Conservation (phyloP, 1,140 invertebrate species). For the Battus philenor region DNA sequence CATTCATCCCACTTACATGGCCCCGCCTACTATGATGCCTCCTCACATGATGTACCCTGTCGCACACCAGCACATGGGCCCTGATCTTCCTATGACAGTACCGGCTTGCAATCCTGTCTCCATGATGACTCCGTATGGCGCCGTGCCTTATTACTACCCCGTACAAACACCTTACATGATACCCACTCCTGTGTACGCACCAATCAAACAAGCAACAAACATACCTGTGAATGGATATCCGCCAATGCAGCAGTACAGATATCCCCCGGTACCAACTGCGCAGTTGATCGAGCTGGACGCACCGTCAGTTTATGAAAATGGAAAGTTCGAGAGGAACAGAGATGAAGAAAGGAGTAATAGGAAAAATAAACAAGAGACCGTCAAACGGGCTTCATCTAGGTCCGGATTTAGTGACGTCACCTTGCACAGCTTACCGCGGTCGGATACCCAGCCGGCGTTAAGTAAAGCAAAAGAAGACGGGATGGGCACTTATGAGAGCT, state of each 20-base stretch:
- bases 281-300: constrained; percentile 84
- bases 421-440: constrained; percentile 57
- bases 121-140: constrained; percentile 51
- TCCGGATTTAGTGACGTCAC: constrained; percentile 54
- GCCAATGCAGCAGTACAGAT: constrained; percentile 43
- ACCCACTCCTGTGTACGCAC: constrained; percentile 59
- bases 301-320: constrained; percentile 64
- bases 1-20: constrained; percentile 40
- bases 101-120: constrained; percentile 39
- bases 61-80: constrained; percentile 34
- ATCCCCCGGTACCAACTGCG: constrained; percentile 78
- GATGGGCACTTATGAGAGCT: constrained; percentile 81
- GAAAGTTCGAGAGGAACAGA: constrained; percentile 44
- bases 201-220: constrained; percentile 64
- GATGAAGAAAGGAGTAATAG: constrained; percentile 42
- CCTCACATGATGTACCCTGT: constrained; percentile 46
- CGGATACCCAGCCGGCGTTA: constrained; percentile 64
- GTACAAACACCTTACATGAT: constrained; percentile 68
- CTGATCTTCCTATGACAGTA: constrained; percentile 39
- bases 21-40: constrained; percentile 29
- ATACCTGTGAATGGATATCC: constrained; percentile 68
- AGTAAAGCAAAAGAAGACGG: constrained; percentile 76
- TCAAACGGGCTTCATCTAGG: constrained; percentile 57
- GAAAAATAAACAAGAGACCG: constrained; percentile 36
- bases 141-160: constrained; percentile 62